Conservation (phyloP, 2,113 vertebrate genomes). For the Scortum barcoo region DNA sequence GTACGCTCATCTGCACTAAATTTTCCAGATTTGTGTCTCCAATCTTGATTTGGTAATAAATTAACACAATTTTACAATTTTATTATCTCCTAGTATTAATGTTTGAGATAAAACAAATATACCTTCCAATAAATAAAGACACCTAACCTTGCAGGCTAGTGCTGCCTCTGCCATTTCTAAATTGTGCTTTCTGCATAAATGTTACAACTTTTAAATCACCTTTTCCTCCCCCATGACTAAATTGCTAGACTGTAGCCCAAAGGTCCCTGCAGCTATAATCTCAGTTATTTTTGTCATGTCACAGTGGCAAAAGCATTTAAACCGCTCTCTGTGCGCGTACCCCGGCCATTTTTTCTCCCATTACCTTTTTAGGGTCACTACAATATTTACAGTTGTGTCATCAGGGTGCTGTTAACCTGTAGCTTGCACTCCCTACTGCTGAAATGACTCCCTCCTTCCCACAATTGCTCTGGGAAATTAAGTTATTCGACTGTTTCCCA, state of each 20-base stretch:
- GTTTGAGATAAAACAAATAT: background rate
- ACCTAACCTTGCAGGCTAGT: background rate
- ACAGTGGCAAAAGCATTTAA: constrained; percentile 15
- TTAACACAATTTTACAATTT: background rate
- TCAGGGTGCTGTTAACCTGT: constrained; percentile 37
- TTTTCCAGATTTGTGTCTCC: background rate
- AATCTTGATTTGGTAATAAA: background rate
- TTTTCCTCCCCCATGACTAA: background rate
- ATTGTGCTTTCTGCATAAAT: constrained; percentile 4
- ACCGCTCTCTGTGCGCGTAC: background rate
- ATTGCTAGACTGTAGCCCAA: background rate
- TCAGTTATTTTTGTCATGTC: constrained; percentile 3
- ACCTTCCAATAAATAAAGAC: constrained; percentile 3
- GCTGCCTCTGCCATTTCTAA: background rate
- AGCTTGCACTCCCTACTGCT: constrained; percentile 3
- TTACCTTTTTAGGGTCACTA: constrained; percentile 1
- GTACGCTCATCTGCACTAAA: background rate
- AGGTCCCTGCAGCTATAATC: constrained; percentile 1
- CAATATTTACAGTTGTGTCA: constrained; percentile 31
- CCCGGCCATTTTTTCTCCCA: background rate
- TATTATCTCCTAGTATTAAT: background rate
- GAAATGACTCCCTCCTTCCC: constrained; percentile 20
- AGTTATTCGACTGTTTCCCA: constrained; percentile 23
- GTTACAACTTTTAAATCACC: constrained; percentile 18
- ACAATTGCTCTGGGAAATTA: constrained; percentile 26